A percentile compares a stretch with the other conserved stretches of the same genome.
phyloP scores from a whole-genome alignment of 1,140 invertebrate species.

The Drosophila insularis region DNA sequence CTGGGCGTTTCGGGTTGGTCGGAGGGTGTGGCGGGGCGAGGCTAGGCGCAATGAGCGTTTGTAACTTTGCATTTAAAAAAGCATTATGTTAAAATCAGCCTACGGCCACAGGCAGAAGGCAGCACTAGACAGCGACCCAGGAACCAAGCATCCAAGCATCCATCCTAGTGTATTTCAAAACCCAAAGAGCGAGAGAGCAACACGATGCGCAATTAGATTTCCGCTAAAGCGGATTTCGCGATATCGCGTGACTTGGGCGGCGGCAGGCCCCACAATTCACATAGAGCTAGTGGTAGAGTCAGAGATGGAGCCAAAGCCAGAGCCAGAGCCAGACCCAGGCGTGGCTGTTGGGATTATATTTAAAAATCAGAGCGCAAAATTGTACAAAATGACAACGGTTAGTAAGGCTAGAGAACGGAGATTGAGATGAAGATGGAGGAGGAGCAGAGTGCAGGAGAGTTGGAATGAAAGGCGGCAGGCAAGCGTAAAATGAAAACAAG shows the following conservation, averaged over 20 bases:
- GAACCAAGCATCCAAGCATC: slow-evolving; percentile 7
- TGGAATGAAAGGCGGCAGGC: slow-evolving; percentile 69
- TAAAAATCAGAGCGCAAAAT: slow-evolving; percentile 81
- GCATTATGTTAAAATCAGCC: slow-evolving; percentile 80
- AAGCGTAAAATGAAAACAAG: slow-evolving; percentile 80
- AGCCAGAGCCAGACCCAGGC: slow-evolving; percentile 27
- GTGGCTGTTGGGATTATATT: slow-evolving; percentile 72
- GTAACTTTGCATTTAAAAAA: slow-evolving; percentile 81
- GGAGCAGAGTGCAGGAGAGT: slow-evolving; percentile 17
- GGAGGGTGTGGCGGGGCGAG: background rate
- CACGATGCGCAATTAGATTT: slow-evolving; percentile 81
- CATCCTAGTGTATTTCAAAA: background rate
- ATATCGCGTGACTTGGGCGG: slow-evolving; percentile 75
- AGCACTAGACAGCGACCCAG: slow-evolving; percentile 18
- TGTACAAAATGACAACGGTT: slow-evolving; percentile 78
- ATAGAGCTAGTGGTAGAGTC: slow-evolving; percentile 15
- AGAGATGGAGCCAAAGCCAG: background rate
- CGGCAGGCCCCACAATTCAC: slow-evolving; percentile 60
- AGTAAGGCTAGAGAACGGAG: slow-evolving; percentile 13
- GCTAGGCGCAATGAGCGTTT: slow-evolving; percentile 53
- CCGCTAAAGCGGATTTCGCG: slow-evolving; percentile 79
- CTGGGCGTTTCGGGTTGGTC: background rate
- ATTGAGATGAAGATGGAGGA: background rate
- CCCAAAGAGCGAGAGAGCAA: slow-evolving; percentile 22
- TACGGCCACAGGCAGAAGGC: slow-evolving; percentile 62